Percentiles rank a stretch among this genome's conserved stretches.
Conservation (phyloP, 2,797 vertebrate genomes). For the Aselliscus stoliczkanus region DNA sequence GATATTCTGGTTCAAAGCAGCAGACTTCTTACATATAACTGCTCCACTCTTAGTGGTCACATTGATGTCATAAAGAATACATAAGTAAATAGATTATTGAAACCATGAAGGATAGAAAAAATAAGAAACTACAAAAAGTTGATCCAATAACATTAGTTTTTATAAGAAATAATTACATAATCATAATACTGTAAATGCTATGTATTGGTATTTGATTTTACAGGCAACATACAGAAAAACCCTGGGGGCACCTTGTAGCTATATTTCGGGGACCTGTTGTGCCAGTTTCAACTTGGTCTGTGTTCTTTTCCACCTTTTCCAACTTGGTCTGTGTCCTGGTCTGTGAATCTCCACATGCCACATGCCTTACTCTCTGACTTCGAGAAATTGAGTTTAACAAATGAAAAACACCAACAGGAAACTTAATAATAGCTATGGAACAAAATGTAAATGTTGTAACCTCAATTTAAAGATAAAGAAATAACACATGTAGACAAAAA, state of each 20-base stretch:
- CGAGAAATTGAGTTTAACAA: neutral
- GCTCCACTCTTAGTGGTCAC: neutral
- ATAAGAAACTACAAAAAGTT: neutral
- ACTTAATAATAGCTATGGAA: neutral
- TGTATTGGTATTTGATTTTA: neutral
- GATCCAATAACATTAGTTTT: slow-evolving; percentile 40
- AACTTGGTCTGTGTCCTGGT: neutral
- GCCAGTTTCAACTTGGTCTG: neutral
- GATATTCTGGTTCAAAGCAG: neutral
- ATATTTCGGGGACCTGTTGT: fast-evolving
- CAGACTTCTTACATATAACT: neutral
- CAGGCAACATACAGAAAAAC: neutral
- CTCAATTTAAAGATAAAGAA: neutral
- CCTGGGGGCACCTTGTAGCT: neutral
- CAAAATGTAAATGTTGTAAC: neutral
- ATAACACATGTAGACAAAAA: neutral
- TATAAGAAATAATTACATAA: slow-evolving; percentile 35
- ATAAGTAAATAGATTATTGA: slow-evolving; percentile 3
- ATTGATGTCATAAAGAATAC: neutral
- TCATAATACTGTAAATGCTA: neutral
- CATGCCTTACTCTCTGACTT: neutral
- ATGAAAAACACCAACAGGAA: neutral
- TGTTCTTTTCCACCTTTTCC: neutral
- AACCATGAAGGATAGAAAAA: neutral
- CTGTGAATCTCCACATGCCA: fast-evolving